Percentiles rank a stretch among this genome's conserved stretches.
Conservation (phyloP, 2,888 invertebrate species). For the Deilephila elpenor region DNA sequence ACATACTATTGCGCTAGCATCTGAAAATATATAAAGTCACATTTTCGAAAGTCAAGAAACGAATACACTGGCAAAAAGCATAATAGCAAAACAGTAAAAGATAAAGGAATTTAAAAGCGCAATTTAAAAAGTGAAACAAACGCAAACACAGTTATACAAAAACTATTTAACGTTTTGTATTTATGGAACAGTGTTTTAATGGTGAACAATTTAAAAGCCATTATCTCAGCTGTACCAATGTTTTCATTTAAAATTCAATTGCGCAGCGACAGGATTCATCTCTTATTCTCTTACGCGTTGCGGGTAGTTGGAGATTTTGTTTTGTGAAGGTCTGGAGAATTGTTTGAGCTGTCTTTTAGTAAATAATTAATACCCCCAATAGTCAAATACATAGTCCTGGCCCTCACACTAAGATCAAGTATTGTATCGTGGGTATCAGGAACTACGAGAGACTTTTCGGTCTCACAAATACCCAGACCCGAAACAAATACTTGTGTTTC, state of each 20-base stretch:
- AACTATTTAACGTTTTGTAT: conserved; percentile 19
- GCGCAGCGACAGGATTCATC: neutral
- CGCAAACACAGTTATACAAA: neutral
- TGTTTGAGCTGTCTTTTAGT: too few relatives aligned
- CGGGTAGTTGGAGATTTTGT: neutral
- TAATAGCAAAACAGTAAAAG: neutral
- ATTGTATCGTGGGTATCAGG: too few relatives aligned
- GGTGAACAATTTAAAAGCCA: conserved; percentile 21
- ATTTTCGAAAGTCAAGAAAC: too few relatives aligned
- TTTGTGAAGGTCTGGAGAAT: neutral
- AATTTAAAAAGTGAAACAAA: neutral
- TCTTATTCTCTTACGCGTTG: neutral
- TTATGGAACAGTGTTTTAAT: conserved; percentile 4
- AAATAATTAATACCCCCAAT: neutral
- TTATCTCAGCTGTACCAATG: conserved; percentile 14
- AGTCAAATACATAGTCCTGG: too few relatives aligned
- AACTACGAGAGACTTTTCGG: too few relatives aligned
- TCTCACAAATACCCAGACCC: too few relatives aligned
- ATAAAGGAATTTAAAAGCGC: neutral
- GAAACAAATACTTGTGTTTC: too few relatives aligned
- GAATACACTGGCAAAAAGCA: too few relatives aligned
- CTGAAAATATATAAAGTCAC: too few relatives aligned
- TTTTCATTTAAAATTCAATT: conserved; percentile 21
- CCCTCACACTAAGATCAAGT: too few relatives aligned
- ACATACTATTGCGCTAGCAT: too few relatives aligned